Evolutionary conservation across 2,888 invertebrate genomes (phyloP).

Genomic region (Hirtodrosophila alboralis): DNA sequence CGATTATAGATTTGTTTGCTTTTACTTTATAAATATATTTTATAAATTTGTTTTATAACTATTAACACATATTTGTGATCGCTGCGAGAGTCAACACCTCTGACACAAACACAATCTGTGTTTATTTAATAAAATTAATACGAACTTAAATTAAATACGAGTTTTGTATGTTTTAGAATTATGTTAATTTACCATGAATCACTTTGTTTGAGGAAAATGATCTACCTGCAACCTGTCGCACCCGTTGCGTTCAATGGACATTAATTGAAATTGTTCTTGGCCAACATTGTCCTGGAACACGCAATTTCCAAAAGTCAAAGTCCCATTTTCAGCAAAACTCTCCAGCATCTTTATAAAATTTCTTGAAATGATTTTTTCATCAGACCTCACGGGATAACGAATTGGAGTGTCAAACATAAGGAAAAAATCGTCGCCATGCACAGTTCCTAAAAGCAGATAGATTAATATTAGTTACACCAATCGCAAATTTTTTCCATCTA

Average conservation of each 20-base stretch:
- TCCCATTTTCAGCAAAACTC: conserved; percentile 50
- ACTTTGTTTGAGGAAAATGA: not conserved
- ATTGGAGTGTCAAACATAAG: conserved; percentile 57
- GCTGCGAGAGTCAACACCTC: no score
- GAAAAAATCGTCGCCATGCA: conserved; percentile 74
- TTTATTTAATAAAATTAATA: no score
- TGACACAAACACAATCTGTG: no score
- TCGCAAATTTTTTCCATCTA: not conserved
- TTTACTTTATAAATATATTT: no score
- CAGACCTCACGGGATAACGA: conserved; percentile 18
- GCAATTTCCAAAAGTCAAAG: conserved; percentile 58
- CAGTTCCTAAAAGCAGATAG: conserved; percentile 56
- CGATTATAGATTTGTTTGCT: no score
- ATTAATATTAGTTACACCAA: not conserved
- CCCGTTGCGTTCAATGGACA: conserved; percentile 53
- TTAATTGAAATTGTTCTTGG: conserved; percentile 44
- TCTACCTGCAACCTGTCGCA: conserved; percentile 42
- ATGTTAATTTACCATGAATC: no score
- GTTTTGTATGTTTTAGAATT: no score
- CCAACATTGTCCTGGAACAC: conserved; percentile 58
- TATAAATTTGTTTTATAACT: no score
- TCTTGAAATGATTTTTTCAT: conserved; percentile 52
- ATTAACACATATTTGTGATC: no score
- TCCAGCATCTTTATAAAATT: conserved; percentile 72
- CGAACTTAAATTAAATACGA: no score